These are phyloP conservation scores for Temnothorax ravouxi DNA, from an alignment of 2,888 invertebrate species.

Conservation along the genomic window DNA sequence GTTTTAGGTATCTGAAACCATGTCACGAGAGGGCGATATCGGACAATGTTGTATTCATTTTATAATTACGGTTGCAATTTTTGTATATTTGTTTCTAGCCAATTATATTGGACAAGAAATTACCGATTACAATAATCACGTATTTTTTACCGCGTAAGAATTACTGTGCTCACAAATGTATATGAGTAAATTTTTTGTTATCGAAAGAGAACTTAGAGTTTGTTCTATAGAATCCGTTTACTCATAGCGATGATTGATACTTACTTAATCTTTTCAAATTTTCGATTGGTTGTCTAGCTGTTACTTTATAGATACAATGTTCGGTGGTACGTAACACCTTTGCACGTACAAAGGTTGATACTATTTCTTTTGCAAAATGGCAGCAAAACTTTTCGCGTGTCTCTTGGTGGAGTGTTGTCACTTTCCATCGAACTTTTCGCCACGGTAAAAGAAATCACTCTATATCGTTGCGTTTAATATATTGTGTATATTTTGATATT, in stretches of 20 bases:
- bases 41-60: neutral
- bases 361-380: slow-evolving; percentile 20
- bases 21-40: neutral
- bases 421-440: neutral
- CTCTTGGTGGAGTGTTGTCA: neutral
- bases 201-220: neutral
- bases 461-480: neutral
- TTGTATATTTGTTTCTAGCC: neutral
- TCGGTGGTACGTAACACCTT: neutral
- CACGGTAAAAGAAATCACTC: neutral
- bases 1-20: neutral
- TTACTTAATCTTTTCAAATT: neutral
- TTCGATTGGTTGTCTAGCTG: neutral
- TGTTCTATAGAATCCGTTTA: neutral
- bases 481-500: neutral
- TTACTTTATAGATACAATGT: neutral
- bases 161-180: neutral
- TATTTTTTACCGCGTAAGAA: slow-evolving; percentile 12
- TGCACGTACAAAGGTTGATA: neutral
- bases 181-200: neutral
- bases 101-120: slow-evolving; percentile 21
- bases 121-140: neutral
- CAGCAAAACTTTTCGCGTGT: neutral
- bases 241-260: neutral
- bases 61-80: neutral